phyloP scores from a whole-genome alignment of 2,113 vertebrate genomes.

The Ophiodon elongatus region DNA sequence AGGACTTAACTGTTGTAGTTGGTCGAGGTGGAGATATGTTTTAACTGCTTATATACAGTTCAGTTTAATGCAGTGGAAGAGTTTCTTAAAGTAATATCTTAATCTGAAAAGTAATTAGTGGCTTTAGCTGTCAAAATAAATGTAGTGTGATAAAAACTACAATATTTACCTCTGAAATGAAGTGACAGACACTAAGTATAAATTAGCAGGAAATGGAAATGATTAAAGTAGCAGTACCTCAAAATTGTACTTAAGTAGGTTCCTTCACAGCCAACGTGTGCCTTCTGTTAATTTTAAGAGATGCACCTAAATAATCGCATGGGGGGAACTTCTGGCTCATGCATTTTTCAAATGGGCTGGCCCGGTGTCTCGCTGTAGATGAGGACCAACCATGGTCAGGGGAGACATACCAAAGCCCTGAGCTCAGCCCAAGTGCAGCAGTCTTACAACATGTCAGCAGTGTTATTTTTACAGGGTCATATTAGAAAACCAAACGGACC shows the following conservation, averaged over 20 bases:
- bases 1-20: background rate
- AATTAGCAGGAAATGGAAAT: background rate
- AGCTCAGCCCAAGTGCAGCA: constrained; percentile 77
- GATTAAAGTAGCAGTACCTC: background rate
- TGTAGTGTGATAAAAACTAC: background rate
- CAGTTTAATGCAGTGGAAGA: background rate
- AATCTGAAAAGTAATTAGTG: background rate
- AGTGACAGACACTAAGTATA: background rate
- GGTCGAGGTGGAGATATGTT: background rate
- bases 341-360: constrained; percentile 65
- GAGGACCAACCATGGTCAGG: constrained; percentile 74
- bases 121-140: background rate
- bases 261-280: background rate
- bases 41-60: background rate
- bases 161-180: background rate
- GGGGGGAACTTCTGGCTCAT: constrained; percentile 46
- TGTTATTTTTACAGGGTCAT: constrained; percentile 81
- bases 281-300: constrained; percentile 2
- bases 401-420: constrained; percentile 83
- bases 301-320: constrained; percentile 36
- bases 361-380: constrained; percentile 54
- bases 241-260: background rate
- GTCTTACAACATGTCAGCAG: constrained; percentile 78
- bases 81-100: background rate
- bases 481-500: constrained; percentile 75